Conservation (phyloP, 2,888 invertebrate species). For the Sinohyriopsis cumingii region DNA sequence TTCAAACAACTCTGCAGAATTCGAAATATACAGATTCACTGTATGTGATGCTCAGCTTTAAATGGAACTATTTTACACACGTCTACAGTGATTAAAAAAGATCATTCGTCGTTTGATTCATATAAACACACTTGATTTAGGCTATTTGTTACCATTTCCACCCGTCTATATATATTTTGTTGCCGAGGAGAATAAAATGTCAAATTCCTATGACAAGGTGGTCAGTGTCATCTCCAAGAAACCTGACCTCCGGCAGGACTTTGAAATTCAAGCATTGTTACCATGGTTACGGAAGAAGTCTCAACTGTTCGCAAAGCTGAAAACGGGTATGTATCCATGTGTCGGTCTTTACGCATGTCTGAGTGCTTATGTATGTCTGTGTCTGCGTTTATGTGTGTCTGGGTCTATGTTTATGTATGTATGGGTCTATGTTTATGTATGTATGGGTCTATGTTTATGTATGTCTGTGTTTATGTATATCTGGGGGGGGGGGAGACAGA, state of each 20-base stretch:
- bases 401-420: neutral
- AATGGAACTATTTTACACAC: no score
- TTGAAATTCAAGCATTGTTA: slow-evolving; percentile 58
- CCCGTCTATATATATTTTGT: no score
- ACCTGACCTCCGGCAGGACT: slow-evolving; percentile 57
- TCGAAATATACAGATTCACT: no score
- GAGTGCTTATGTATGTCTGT: neutral
- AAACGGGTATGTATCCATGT: slow-evolving; percentile 51
- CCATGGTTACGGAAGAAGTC: slow-evolving; percentile 65
- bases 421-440: no score
- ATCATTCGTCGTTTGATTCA: no score
- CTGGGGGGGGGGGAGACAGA: neutral
- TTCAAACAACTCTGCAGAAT: no score
- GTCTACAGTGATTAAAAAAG: no score
- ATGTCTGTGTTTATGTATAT: neutral
- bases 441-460: neutral
- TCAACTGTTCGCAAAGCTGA: slow-evolving; percentile 55
- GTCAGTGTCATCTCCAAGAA: slow-evolving; percentile 56
- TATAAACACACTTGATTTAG: no score
- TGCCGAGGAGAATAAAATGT: slow-evolving; percentile 17
- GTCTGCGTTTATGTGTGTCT: neutral
- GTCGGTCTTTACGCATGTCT: slow-evolving; percentile 2
- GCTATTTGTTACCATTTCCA: no score
- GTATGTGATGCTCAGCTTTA: no score
- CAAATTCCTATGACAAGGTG: slow-evolving; percentile 52